Base-by-base conservation (phyloP, 2,797 vertebrate genomes). In the Oryzias dopingdopingensis region DNA sequence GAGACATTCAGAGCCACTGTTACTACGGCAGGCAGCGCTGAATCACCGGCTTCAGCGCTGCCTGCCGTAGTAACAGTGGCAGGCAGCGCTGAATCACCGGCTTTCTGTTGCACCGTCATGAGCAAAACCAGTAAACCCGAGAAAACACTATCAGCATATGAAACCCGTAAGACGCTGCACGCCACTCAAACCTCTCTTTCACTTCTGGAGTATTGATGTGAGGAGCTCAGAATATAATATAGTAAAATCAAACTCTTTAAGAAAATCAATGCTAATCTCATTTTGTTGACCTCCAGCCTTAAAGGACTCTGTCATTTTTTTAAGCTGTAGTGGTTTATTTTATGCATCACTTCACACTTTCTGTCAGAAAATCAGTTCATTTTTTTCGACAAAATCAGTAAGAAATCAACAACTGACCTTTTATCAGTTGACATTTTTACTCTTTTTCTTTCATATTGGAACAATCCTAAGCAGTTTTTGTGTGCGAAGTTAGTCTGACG, bases 21-120 rank as follows among this genome's bases (percentile, higher is more conserved):
- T 67, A 61, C 76, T 70, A 73, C 65, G 49, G n/a, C 72, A 37
- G 56, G 59, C 67, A 63, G 62, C 47, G 76, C 82, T 90, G 87
- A 92, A 86, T 91, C 88, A 89, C 74, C 59, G 1, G 49, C 72
- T 80, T 77, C n/a, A n/a, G n/a, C n/a, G n/a, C n/a, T n/a, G n/a
- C n/a, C n/a, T n/a, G n/a, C n/a, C n/a, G n/a, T n/a, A n/a, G n/a
- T n/a, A n/a, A n/a, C n/a, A n/a, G n/a, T n/a, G 49, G n/a, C 72
- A 37, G 56, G 59, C 67, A 63, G 62, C 47, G 76, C 82, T 90
- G 87, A 92, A 86, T 91, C 88, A 89, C 74, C 59, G 1, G 49
- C 72, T 80, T 77, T 80, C 81, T 89, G 73, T 41, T 76, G 70
- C 71, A 20, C 46, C 42, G 66, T 80, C 80, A 76, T 66, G 58